Base-by-base conservation (phyloP, 2,888 invertebrate genomes). In the Uloborus plumipes region DNA sequence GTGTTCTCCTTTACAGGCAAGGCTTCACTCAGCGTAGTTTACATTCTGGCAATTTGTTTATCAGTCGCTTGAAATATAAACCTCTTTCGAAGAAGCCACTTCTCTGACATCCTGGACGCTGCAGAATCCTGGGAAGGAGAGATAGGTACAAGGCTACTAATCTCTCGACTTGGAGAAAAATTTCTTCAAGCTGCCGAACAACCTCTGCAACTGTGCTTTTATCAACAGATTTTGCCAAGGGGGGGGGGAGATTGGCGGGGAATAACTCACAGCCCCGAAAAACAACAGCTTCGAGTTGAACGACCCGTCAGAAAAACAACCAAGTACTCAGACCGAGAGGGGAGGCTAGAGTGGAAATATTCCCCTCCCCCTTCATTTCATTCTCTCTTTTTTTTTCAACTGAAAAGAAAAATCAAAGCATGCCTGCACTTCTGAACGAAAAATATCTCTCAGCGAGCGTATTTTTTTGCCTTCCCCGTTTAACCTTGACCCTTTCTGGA, bases 251-350 rank as follows among this genome's bases (percentile, higher is more conserved):
- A 6, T 31, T 49, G 11, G 39, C 22, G 26, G 55, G 50, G 66
- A 47, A 55, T 18, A 22, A n/a, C 51, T 39, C 51, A 62, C 49
- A 26, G 58, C 22, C 64, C 50, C 39, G 66, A 51, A 79, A 79
- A 72, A 79, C 65, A 79, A 69, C 67, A 66, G 62, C 67, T 53
- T 31, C 31, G 53, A 73, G 79, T 80, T 80, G 79, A 80, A 80
- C 62, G 79, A 80, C 79, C 79, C 65, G 66, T 66, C 61, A 69
- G 73, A 69, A 73, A 73, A 73, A 73, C 73, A 80, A 80, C 53
- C 79, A 61, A 67, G 64, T 64, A 47, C 47, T 64, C 18, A 14
- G 62, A 39, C 39, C 39, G 11, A 39, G 39, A 39, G 62, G 62
- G 59, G 59, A 20, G 39, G 31, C 4, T 59, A 22, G 14, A 20